A percentile compares a stretch with the other conserved stretches of the same genome.
Evolutionary conservation across 2,797 vertebrate species (phyloP).

Genomic region (Odontamblyopus lacepedii): DNA sequence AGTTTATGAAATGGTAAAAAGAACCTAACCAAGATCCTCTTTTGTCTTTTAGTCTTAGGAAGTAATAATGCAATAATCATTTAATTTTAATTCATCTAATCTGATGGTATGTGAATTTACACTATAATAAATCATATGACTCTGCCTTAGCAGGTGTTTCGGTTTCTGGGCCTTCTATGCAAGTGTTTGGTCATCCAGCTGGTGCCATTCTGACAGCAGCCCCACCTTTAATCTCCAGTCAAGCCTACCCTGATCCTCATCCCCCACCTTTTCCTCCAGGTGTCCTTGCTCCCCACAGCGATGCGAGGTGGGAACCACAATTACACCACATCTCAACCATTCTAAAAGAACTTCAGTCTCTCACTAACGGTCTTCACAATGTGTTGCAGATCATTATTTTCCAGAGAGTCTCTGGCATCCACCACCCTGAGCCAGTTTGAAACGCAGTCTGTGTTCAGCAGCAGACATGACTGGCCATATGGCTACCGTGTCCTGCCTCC

Average conservation of each 20-base stretch:
- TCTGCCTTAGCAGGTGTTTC: constrained; percentile 73
- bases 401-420: constrained; percentile 86
- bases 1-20: no score
- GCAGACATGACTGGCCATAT: constrained; percentile 88
- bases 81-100: no score
- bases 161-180: constrained; percentile 71
- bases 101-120: not conserved
- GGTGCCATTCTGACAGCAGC: constrained; percentile 80
- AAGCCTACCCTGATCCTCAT: constrained; percentile 69
- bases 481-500: constrained; percentile 84
- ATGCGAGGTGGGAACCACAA: constrained; percentile 84
- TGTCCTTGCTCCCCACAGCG: constrained; percentile 78
- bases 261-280: constrained; percentile 78
- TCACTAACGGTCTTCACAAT: constrained; percentile 41
- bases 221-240: constrained; percentile 77
- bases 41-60: not conserved
- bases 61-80: not conserved
- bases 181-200: constrained; percentile 79
- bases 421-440: constrained; percentile 87
- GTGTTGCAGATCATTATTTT: constrained; percentile 85
- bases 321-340: constrained; percentile 17
- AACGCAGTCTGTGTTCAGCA: constrained; percentile 82
- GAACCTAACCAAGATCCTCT: no score
- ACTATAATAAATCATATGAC: not conserved
- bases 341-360: constrained; percentile 13